phyloP scores from a whole-genome alignment of 2,113 vertebrate species.

The Catharus bicknelli region DNA sequence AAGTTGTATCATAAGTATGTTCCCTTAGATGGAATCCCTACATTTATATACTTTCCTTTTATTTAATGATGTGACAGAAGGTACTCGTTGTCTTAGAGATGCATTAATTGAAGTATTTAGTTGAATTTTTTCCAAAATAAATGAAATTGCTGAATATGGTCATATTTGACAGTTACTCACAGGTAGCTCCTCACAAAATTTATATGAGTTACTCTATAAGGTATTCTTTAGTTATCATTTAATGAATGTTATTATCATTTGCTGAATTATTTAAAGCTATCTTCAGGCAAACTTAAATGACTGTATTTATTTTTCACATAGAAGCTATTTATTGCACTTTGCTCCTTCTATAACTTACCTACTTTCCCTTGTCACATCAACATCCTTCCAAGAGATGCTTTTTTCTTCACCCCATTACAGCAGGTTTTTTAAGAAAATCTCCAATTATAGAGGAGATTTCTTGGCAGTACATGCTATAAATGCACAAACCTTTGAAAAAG shows the following conservation, averaged over 20 bases:
- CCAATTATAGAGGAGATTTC: background rate
- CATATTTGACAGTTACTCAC: background rate
- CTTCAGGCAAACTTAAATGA: conserved; percentile 18
- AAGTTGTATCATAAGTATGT: background rate
- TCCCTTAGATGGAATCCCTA: background rate
- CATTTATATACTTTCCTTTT: background rate
- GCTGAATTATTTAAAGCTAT: conserved; percentile 26
- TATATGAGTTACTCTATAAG: background rate
- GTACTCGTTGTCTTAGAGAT: background rate
- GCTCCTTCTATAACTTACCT: conserved; percentile 3
- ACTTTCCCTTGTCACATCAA: background rate
- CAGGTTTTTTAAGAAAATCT: background rate
- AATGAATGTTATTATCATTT: background rate
- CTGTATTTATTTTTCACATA: conserved; percentile 15
- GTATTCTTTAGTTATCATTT: background rate
- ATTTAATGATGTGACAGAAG: background rate
- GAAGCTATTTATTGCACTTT: conserved; percentile 10
- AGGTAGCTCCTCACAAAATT: background rate
- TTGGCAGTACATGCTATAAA: background rate
- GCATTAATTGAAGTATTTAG: background rate
- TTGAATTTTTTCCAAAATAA: background rate
- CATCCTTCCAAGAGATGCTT: background rate
- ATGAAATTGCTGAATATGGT: background rate
- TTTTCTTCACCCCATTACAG: background rate
- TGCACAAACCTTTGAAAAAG: background rate